Conservation (phyloP, 2,797 vertebrate genomes). For the Schizopygopsis pylzovi region DNA sequence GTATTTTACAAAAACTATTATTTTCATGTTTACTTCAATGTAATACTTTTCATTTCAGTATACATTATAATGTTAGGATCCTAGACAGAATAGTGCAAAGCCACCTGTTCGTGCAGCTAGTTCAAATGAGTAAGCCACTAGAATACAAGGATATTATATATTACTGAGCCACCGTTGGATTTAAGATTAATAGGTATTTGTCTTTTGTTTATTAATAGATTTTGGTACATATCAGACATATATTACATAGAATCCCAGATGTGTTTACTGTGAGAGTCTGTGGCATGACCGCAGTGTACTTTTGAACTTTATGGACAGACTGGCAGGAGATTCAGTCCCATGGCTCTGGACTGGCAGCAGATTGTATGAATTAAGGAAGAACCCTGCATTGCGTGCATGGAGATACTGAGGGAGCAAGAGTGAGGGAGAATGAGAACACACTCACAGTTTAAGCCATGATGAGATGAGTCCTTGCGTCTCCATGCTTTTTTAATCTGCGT, state of each 20-base stretch:
- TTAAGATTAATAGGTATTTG: too few relatives aligned
- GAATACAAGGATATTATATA: neutral
- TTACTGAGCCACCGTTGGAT: too few relatives aligned
- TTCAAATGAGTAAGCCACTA: neutral
- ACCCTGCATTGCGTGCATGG: neutral
- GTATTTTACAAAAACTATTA: neutral
- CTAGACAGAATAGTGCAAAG: neutral
- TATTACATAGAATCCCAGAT: neutral
- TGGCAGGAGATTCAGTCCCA: slow-evolving; percentile 6
- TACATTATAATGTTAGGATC: neutral
- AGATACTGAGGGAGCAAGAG: neutral
- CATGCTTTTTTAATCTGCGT: slow-evolving; percentile 71
- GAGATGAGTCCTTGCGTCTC: slow-evolving; percentile 68
- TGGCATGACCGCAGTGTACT: neutral
- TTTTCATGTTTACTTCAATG: too few relatives aligned
- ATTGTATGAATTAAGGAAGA: slow-evolving; percentile 34
- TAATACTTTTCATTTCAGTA: neutral
- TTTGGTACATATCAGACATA: neutral
- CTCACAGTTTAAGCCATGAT: slow-evolving; percentile 65
- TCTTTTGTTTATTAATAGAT: neutral
- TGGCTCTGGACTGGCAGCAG: neutral
- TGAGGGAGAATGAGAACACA: slow-evolving; percentile 19
- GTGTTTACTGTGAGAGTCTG: neutral
- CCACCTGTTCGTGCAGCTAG: neutral
- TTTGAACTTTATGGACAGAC: slow-evolving; percentile 13